phyloP scores from a whole-genome alignment of 30 jellyfish, hydroid and myxozoan genomes.

The Hydra vulgaris region DNA sequence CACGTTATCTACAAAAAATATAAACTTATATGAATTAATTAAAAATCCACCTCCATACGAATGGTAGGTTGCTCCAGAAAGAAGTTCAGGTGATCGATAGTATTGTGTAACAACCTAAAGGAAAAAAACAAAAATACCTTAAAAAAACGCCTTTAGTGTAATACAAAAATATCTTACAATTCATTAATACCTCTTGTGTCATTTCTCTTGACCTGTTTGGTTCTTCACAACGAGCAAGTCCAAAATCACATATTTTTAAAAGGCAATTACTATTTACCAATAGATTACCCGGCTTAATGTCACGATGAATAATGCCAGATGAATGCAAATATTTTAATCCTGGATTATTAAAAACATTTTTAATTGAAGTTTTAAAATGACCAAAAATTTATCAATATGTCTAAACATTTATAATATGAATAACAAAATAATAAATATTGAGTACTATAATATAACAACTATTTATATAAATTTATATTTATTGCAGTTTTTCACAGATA shows the following conservation, averaged over 20 bases:
- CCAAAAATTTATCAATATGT: too few relatives aligned
- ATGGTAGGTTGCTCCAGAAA: slow-evolving; percentile 84
- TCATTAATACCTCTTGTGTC: slow-evolving; percentile 99
- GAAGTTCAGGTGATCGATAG: slow-evolving; percentile 85
- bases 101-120: slow-evolving; percentile 84
- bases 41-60: slow-evolving; percentile 76
- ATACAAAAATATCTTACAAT: neutral
- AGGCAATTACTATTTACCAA: slow-evolving; percentile 90
- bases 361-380: neutral
- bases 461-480: too few relatives aligned
- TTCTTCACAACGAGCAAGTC: slow-evolving; percentile 93
- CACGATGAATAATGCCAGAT: slow-evolving; percentile 93
- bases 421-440: too few relatives aligned
- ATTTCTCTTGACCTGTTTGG: slow-evolving; percentile 74
- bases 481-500: too few relatives aligned
- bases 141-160: neutral
- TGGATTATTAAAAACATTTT: neutral
- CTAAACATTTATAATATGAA: too few relatives aligned
- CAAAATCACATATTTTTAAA: slow-evolving; percentile 89
- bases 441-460: too few relatives aligned
- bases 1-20: too few relatives aligned
- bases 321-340: slow-evolving; percentile 95
- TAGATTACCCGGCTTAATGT: slow-evolving; percentile 93
- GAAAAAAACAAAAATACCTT: neutral
- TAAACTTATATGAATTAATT: neutral